Evolutionary conservation across 2,113 vertebrate species (phyloP), one percentile per base, ranked within the genome.

Genomic region (Oostethus manadensis): DNA sequence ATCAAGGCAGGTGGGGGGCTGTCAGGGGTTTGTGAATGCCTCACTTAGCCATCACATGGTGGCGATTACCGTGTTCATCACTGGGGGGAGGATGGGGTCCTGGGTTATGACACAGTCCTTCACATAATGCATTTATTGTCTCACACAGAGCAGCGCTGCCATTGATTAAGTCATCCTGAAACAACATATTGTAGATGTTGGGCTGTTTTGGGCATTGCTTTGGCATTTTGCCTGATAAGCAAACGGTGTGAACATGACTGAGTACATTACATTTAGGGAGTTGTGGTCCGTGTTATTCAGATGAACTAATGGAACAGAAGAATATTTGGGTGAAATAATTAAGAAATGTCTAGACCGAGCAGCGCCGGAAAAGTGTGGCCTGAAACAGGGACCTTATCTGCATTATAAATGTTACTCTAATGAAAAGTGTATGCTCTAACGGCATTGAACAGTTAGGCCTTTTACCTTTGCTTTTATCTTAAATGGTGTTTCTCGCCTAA

Each of bases 1-100:
- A 89, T 90, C 88, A 90, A 70, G 70, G 62, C 74, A 75, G 84
- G 73, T 78, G 78, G 71, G 76, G 40, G 54, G 78, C 80, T 86
- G 86, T 86, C 86, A 77, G 65, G 66, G 53, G 73, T 59, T 62
- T 20, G 68, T 58, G 68, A 77, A 74, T 60, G 72, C 64, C 65
- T 72, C 79, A 73, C 75, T 79, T 76, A 80, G 66, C 61, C 42
- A 22, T 87, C 80, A 84, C 81, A 82, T 83, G 82, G 76, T 8
- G 33, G 46, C 51, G 59, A 85, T 82, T 86, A 83, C 62, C 72
- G 74, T 68, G 73, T 72, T 84, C 76, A 70, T 81, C 73, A 58
- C 16, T 8, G 63, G 68, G 49, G 68, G 42, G 26, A 18, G 10
- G 65, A 66, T 55, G 71, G 38, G 33, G 33, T 46, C 3, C 35